Percentiles rank a stretch among this genome's conserved stretches.
phyloP scores from a whole-genome alignment of 2,797 vertebrate species.

The Ataeniobius toweri region DNA sequence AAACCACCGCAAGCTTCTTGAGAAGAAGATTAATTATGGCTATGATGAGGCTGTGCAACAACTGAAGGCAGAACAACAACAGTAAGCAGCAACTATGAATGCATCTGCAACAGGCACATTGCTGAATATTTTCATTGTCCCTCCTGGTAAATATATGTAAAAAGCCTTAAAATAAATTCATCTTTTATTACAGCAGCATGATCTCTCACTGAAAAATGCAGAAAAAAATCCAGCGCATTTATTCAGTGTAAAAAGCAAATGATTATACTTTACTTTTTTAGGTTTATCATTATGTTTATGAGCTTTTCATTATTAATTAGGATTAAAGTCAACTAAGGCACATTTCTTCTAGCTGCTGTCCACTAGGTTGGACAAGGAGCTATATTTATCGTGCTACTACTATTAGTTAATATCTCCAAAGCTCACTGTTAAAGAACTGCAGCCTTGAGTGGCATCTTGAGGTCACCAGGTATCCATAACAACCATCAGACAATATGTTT shows the following conservation, averaged over 20 bases:
- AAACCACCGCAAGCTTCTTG: slow-evolving; percentile 72
- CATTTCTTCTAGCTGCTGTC: not conserved
- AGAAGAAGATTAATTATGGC: slow-evolving; percentile 78
- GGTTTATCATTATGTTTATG: not conserved
- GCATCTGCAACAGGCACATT: not conserved
- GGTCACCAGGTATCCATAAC: too few relatives aligned
- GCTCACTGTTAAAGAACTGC: not conserved
- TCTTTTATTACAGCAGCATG: not conserved
- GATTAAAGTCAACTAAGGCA: not conserved
- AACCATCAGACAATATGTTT: too few relatives aligned
- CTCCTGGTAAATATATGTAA: not conserved
- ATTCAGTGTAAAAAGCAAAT: not conserved
- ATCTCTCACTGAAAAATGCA: too few relatives aligned
- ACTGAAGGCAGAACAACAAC: slow-evolving; percentile 78
- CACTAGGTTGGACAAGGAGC: not conserved
- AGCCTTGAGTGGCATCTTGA: too few relatives aligned
- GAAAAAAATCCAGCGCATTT: too few relatives aligned
- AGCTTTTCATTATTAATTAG: not conserved
- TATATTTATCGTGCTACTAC: not conserved
- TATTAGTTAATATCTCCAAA: not conserved
- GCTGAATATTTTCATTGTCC: not conserved
- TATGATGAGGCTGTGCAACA: slow-evolving; percentile 78
- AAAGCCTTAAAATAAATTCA: not conserved
- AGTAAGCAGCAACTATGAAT: slow-evolving; percentile 62
- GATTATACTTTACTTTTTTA: too few relatives aligned